A percentile compares a stretch with the other conserved stretches of the same genome.
Evolutionary conservation across 2,113 vertebrate genomes (phyloP).

Genomic region (Mellivora capensis): DNA sequence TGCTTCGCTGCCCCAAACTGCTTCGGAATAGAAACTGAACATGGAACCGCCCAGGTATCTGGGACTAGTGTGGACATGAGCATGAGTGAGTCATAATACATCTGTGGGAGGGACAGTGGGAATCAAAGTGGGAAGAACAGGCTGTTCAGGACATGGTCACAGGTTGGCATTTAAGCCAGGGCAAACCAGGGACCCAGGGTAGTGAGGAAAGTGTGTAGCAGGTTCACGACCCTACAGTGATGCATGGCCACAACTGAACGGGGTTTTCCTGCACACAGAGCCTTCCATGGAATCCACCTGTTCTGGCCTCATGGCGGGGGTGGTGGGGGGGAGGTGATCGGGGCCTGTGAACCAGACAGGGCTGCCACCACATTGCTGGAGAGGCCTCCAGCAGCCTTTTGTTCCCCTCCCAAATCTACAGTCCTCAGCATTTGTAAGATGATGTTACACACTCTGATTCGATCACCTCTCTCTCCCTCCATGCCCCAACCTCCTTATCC

Average conservation of each 20-base stretch:
- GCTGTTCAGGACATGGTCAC: not conserved
- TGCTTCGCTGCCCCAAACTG: fast-evolving
- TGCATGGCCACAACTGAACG: fast-evolving
- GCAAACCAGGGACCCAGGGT: not conserved
- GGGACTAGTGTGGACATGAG: not conserved
- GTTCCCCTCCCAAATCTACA: not conserved
- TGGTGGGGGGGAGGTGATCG: fast-evolving
- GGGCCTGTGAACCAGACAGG: too few relatives aligned
- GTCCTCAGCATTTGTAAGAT: not conserved
- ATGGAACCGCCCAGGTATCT: too few relatives aligned
- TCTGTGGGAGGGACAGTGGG: too few relatives aligned
- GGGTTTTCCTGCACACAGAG: fast-evolving
- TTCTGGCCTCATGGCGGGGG: too few relatives aligned
- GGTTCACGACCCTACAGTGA: fast-evolving
- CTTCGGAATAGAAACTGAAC: not conserved
- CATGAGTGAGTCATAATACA: fast-evolving
- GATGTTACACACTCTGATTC: not conserved
- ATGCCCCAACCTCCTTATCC: fast-evolving
- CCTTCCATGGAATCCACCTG: not conserved
- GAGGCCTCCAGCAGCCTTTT: not conserved
- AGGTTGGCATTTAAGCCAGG: not conserved
- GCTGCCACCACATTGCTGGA: not conserved
- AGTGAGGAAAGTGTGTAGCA: fast-evolving
- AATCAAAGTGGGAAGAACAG: too few relatives aligned
- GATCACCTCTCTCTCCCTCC: fast-evolving